Base-by-base conservation (phyloP, 2,797 vertebrate genomes). In the Acropternis orthonyx region DNA sequence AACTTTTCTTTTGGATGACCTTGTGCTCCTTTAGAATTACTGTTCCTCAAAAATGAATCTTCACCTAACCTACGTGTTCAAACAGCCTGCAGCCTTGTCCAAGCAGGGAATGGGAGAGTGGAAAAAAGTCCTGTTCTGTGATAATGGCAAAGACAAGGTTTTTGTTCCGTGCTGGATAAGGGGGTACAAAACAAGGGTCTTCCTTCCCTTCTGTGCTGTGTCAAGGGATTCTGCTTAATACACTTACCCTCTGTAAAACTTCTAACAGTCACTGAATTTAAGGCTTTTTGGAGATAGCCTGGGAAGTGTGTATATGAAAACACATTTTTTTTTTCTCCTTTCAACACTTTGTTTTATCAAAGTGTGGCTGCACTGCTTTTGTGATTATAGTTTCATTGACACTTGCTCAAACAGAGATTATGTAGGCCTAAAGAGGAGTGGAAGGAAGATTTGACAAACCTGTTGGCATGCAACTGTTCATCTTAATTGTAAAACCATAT, bases 51-150 rank as follows among this genome's bases (percentile, higher is more conserved):
- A 93, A 84, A 44, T 51, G 44, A 44, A 74, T 63, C 61, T 85
- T 63, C 17, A 48, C 69, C 4, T 83, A 75, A 71, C 19, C 37
- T 58, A 2, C 0, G 0, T 26, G 20, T 74, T 89, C 23, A 63
- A 34, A 48, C 34, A 69, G 14, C 27, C 32, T 65, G 14, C 15
- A 19, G 43, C n/a, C 14, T 83, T 66, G 32, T 69, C 71, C 10
- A 17, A 27, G 39, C 39, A 22, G 32, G 34, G 41, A 63, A 28
- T 0, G 0, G n/a, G 51, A 39, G 28, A 34, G 30, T 68, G 24
- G 19, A 19, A 23, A 39, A 49, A 0, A 5, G 14, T 49, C 10
- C 14, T 9, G 2, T 59, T 85, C 43, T 52, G 20, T 0, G 0
- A 4, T 44, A 59, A 43, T 8, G 10, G 14, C 15, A 28, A 75